These are phyloP conservation scores for Rhodophaea formosa DNA, from an alignment of 2,888 invertebrate species.

Conservation along the genomic window DNA sequence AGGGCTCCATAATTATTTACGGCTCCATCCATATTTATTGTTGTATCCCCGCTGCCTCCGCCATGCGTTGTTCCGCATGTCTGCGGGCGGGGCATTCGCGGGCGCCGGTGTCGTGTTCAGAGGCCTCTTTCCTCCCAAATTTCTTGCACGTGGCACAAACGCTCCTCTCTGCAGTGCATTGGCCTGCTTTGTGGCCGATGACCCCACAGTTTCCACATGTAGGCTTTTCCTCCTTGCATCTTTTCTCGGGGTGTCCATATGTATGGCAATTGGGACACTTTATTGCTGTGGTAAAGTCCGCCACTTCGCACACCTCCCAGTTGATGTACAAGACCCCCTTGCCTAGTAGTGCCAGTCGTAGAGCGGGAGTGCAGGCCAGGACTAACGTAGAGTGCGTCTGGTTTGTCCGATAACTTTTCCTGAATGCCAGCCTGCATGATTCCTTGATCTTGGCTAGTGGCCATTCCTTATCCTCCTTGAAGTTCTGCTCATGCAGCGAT, in stretches of 20 bases:
- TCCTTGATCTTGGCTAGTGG: background rate
- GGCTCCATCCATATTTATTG: too few species aligned
- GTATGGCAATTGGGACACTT: constrained; percentile 39
- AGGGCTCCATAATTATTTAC: constrained; percentile 22
- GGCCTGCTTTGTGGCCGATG: constrained; percentile 19
- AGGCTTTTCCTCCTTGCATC: constrained; percentile 23
- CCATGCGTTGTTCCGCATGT: constrained; percentile 24
- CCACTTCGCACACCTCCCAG: constrained; percentile 9
- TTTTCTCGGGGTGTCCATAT: constrained; percentile 39
- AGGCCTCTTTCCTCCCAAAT: constrained; percentile 22
- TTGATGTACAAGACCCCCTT: background rate
- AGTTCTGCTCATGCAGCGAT: background rate
- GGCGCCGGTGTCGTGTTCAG: constrained; percentile 24
- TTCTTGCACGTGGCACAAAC: constrained; percentile 34
- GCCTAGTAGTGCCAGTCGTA: background rate
- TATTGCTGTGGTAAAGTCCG: constrained; percentile 19
- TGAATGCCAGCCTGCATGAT: background rate
- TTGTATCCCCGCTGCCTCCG: background rate
- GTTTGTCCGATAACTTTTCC: background rate
- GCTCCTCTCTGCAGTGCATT: constrained; percentile 21
- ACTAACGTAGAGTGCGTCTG: constrained; percentile 3
- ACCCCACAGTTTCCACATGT: constrained; percentile 32
- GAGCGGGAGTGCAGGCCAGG: constrained; percentile 12
- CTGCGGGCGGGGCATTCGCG: background rate
- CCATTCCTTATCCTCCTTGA: background rate